These are phyloP conservation scores for Scaeva pyrastri DNA, from an alignment of 2,888 invertebrate species.

Conservation along the genomic window DNA sequence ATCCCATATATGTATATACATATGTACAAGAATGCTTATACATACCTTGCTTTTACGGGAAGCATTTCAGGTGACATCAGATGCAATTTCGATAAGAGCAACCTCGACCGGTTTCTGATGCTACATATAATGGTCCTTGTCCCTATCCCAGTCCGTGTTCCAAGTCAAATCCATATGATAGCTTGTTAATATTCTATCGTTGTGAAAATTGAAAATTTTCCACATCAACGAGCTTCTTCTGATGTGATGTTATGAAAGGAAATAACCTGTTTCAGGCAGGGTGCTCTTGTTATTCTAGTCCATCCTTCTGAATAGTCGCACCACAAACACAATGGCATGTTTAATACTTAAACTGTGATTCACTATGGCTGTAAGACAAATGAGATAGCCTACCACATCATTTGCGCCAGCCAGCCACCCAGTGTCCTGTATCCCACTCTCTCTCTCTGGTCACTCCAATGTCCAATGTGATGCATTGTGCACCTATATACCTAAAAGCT, in stretches of 20 bases:
- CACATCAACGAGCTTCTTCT: constrained; percentile 62
- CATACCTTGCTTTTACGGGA: constrained; percentile 4
- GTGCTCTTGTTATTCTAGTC: constrained; percentile 68
- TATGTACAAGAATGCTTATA: no score
- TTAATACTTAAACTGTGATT: constrained; percentile 74
- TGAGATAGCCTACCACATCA: constrained; percentile 74
- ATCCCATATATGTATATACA: constrained; percentile 17
- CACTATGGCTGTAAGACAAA: constrained; percentile 70
- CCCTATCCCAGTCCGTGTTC: not conserved
- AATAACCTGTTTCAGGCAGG: constrained; percentile 66
- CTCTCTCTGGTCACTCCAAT: not conserved
- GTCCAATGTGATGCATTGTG: constrained; percentile 16
- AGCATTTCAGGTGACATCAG: constrained; percentile 49
- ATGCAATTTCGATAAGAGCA: constrained; percentile 64
- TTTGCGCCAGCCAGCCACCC: constrained; percentile 42
- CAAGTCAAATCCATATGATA: constrained; percentile 29
- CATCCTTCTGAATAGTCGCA: constrained; percentile 41
- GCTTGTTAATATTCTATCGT: constrained; percentile 74
- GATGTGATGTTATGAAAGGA: constrained; percentile 65
- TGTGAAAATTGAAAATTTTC: constrained; percentile 75
- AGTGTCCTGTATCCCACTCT: constrained; percentile 14
- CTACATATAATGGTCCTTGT: not conserved
- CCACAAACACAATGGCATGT: constrained; percentile 70
- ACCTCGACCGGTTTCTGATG: constrained; percentile 7
- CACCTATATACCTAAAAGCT: not conserved